Evolutionary conservation across 2,888 invertebrate genomes (phyloP).

Genomic region (Lacanobia oleracea): DNA sequence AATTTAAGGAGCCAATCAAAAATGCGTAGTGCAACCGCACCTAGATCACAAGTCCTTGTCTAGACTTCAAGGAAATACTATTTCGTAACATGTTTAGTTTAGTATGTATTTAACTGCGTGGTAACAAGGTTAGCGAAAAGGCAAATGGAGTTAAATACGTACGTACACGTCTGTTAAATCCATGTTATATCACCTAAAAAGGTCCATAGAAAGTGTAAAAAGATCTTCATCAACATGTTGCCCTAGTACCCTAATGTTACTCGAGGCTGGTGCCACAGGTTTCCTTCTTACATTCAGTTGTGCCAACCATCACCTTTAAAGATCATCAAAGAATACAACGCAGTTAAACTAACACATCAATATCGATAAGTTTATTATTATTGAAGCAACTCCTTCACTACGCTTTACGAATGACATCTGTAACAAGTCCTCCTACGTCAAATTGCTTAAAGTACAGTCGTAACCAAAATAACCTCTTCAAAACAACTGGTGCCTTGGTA

Average conservation of each 20-base stretch:
- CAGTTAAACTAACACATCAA: not conserved
- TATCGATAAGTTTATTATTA: not conserved
- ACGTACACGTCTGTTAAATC: not conserved
- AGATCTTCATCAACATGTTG: no score
- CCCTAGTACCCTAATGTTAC: no score
- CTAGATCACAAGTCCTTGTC: slow-evolving; percentile 40
- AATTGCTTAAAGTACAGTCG: not conserved
- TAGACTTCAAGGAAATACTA: slow-evolving; percentile 39
- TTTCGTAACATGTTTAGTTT: slow-evolving; percentile 47
- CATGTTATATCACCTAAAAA: no score
- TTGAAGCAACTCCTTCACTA: not conserved
- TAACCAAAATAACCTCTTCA: not conserved
- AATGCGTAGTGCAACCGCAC: slow-evolving; percentile 36
- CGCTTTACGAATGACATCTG: not conserved
- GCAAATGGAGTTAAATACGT: slow-evolving; percentile 20
- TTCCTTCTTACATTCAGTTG: no score
- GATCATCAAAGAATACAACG: no score
- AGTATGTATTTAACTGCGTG: slow-evolving; percentile 37
- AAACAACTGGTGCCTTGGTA: not conserved
- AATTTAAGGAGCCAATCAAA: slow-evolving; percentile 19
- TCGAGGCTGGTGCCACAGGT: no score
- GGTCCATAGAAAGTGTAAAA: not conserved
- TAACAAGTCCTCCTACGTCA: no score
- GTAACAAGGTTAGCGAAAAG: slow-evolving; percentile 42
- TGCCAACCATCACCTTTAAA: no score